These are phyloP conservation scores for Myrmecophaga tridactyla DNA, from an alignment of 2,113 vertebrate genomes.

Conservation along the genomic window DNA sequence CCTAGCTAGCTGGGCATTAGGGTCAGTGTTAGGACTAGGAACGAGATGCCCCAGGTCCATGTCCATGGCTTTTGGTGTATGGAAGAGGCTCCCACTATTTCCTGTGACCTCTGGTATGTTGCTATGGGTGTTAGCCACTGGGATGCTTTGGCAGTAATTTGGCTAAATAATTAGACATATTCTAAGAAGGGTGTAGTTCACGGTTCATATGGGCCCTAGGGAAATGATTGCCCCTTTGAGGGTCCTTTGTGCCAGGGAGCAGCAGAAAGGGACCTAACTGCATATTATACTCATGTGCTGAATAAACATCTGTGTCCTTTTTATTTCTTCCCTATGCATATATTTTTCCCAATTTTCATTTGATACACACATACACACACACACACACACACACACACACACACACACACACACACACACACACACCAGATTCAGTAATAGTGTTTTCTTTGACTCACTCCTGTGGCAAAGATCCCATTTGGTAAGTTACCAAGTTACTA, in stretches of 20 bases:
- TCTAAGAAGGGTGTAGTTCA: neutral
- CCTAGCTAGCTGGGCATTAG: neutral
- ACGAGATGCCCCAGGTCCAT: neutral
- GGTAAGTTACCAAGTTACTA: neutral
- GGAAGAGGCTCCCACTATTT: neutral
- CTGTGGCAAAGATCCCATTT: neutral
- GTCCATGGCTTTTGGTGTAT: neutral
- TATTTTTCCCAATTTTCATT: neutral
- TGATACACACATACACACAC: neutral
- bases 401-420: neutral
- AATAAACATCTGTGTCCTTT: neutral
- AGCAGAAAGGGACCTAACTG: neutral
- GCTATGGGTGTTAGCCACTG: neutral
- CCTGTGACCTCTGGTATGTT: neutral
- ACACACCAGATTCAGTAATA: no score
- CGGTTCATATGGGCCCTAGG: neutral
- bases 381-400: neutral
- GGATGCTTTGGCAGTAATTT: neutral
- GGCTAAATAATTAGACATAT: neutral
- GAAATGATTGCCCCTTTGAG: neutral
- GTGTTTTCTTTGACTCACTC: neutral
- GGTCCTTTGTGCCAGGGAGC: neutral
- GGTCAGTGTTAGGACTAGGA: neutral
- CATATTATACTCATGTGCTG: neutral
- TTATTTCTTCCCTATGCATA: neutral